Conservation (phyloP, 2,888 invertebrate species). For the Drosophila limbata region DNA sequence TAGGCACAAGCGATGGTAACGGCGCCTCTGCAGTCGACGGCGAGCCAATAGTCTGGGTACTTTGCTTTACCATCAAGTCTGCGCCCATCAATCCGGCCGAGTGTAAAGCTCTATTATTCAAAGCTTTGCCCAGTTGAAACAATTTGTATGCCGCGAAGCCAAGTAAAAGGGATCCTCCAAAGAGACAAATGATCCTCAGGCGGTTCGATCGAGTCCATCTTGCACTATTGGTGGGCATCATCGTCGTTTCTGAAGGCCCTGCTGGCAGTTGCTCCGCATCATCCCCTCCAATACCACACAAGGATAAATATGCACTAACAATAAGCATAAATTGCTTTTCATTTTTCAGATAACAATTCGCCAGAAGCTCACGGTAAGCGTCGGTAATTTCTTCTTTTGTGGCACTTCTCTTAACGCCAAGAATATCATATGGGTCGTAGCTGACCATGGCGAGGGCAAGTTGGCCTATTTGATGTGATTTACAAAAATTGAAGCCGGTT, state of each 20-base stretch:
- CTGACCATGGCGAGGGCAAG: neutral
- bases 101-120: neutral
- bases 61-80: neutral
- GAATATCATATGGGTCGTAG: neutral
- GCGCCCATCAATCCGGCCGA: neutral
- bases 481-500: neutral
- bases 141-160: neutral
- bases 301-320: neutral
- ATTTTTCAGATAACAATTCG: neutral
- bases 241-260: neutral
- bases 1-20: neutral
- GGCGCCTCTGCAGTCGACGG: neutral
- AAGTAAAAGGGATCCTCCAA: conserved; percentile 3
- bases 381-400: conserved; percentile 3
- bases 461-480: neutral
- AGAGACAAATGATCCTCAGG: neutral
- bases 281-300: neutral
- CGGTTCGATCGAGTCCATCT: neutral
- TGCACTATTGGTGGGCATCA: neutral
- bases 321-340: neutral
- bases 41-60: neutral
- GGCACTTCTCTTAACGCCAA: conserved; percentile 1
- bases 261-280: neutral
- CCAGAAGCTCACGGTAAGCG: neutral
- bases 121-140: neutral